Conservation (phyloP, 2,797 vertebrate species). For the Ciconia nigra region DNA sequence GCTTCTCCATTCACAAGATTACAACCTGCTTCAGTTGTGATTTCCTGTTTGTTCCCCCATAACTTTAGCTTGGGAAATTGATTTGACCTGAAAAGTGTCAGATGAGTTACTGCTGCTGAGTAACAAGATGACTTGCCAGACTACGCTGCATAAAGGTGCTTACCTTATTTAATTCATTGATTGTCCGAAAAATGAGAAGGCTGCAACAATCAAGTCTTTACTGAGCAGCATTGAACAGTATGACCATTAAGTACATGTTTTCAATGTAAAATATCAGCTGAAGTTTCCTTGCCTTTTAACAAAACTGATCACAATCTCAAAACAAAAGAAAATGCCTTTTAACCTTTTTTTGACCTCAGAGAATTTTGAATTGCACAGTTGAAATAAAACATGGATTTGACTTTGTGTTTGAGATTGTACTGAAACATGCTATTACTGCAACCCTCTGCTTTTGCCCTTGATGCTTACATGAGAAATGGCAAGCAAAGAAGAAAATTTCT, state of each 20-base stretch:
- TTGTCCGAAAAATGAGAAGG: background rate
- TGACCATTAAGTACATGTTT: background rate
- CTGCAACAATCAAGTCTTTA: background rate
- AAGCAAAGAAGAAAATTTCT: background rate
- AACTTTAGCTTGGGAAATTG: background rate
- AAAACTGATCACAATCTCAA: background rate
- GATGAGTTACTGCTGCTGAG: background rate
- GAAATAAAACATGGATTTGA: background rate
- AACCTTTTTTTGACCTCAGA: background rate
- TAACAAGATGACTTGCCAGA: background rate
- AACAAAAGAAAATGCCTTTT: background rate
- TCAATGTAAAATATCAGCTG: background rate
- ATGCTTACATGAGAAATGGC: background rate
- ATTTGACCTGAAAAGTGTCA: background rate
- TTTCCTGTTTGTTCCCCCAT: background rate
- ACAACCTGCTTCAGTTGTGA: background rate
- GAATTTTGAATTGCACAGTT: background rate
- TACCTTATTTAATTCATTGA: background rate
- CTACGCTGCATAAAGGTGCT: background rate
- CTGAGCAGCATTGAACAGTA: background rate
- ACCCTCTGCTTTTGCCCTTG: background rate
- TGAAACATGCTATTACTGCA: background rate
- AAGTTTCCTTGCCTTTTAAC: background rate
- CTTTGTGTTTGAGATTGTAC: background rate
- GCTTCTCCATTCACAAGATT: background rate